These are phyloP conservation scores for Melitaea athalia DNA, from an alignment of 2,888 invertebrate species.

Conservation along the genomic window DNA sequence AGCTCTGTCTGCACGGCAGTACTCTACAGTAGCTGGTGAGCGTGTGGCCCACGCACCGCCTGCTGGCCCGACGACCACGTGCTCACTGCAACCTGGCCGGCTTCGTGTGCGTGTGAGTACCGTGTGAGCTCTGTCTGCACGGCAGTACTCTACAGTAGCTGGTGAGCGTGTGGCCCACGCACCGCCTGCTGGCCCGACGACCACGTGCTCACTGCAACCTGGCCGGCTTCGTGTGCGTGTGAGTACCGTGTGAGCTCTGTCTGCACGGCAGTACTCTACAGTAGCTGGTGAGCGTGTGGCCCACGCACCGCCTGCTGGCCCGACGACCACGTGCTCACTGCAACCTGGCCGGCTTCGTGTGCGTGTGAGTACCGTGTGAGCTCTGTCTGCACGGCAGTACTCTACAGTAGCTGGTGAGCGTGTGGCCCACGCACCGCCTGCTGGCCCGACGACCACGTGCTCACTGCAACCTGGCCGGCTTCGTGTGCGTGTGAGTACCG, in stretches of 20 bases:
- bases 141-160: neutral
- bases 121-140: neutral
- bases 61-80: slow-evolving; percentile 94
- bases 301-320: slow-evolving; percentile 93
- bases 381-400: no score
- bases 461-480: no score
- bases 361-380: no score
- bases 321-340: slow-evolving; percentile 93
- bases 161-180: neutral
- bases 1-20: no score
- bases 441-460: no score
- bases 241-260: neutral
- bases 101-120: slow-evolving; percentile 93
- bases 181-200: no score
- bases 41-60: slow-evolving; percentile 92
- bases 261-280: neutral
- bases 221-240: neutral
- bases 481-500: no score
- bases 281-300: slow-evolving; percentile 91
- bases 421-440: no score
- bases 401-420: no score
- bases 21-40: slow-evolving; percentile 93
- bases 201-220: neutral
- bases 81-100: slow-evolving; percentile 94
- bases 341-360: slow-evolving; percentile 73